Conservation (phyloP, 2,113 vertebrate species). For the Cettia cetti region DNA sequence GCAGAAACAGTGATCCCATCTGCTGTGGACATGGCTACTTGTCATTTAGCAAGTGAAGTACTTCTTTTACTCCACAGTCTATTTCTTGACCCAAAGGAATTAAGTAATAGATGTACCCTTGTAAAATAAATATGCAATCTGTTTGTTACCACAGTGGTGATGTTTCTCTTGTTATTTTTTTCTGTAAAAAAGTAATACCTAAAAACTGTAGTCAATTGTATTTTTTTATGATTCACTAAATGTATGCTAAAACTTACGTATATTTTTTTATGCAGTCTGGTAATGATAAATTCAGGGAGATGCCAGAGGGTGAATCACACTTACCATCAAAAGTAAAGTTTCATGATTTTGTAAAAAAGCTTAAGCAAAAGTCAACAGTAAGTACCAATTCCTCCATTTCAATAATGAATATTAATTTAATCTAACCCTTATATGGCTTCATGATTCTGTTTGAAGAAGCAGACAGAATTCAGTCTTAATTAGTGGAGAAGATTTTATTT, state of each 20-base stretch:
- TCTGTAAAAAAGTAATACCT: neutral
- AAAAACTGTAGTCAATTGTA: neutral
- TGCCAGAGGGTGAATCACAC: constrained; percentile 22
- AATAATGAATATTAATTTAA: neutral
- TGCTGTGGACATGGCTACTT: neutral
- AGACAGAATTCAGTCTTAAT: neutral
- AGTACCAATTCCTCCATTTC: constrained; percentile 13
- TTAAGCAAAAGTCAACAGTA: constrained; percentile 67
- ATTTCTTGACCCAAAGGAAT: neutral
- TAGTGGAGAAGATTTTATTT: neutral
- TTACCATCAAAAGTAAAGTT: constrained; percentile 67
- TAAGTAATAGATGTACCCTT: neutral
- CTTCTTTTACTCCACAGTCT: neutral
- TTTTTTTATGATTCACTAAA: neutral
- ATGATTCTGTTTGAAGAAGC: neutral
- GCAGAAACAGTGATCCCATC: neutral
- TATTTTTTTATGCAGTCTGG: constrained; percentile 54
- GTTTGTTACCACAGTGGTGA: neutral
- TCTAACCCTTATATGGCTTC: neutral
- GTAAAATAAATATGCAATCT: neutral
- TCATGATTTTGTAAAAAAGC: constrained; percentile 53
- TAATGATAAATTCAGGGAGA: neutral
- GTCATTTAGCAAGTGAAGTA: neutral
- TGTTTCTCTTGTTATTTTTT: neutral
- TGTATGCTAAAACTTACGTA: neutral